These are phyloP conservation scores for Pseudoatta argentina DNA, from an alignment of 1,140 invertebrate species.

Conservation along the genomic window DNA sequence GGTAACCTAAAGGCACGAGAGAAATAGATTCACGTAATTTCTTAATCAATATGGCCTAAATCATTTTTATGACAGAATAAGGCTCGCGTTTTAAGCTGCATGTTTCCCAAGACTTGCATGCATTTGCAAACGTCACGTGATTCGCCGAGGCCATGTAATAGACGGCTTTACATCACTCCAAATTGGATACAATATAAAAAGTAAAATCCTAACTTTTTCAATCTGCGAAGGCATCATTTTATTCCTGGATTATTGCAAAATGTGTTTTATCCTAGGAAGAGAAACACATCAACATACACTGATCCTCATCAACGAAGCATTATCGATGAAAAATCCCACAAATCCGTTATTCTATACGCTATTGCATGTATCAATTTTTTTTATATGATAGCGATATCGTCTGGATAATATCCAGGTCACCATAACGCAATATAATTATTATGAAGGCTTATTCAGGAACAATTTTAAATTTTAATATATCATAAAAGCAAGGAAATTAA, in stretches of 20 bases:
- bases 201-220: conserved; percentile 30
- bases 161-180: conserved; percentile 37
- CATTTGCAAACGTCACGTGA: conserved; percentile 53
- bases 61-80: conserved; percentile 64
- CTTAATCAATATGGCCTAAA: conserved; percentile 68
- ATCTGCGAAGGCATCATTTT: conserved; percentile 7
- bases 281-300: neutral
- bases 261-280: neutral
- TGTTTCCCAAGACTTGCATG: conserved; percentile 42
- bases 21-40: conserved; percentile 57
- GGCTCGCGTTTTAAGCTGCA: conserved; percentile 42
- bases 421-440: neutral
- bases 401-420: neutral
- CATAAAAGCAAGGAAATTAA: neutral
- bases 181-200: conserved; percentile 51
- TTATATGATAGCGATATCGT: neutral
- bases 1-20: conserved; percentile 27
- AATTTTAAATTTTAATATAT: conserved; percentile 5
- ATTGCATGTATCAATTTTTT: neutral
- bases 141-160: conserved; percentile 28
- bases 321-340: conserved; percentile 2
- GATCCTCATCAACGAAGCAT: neutral
- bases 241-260: neutral
- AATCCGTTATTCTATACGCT: neutral
- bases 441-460: neutral